Evolutionary conservation across 2,113 vertebrate species (phyloP).

Genomic region (Pardalotus punctatus): DNA sequence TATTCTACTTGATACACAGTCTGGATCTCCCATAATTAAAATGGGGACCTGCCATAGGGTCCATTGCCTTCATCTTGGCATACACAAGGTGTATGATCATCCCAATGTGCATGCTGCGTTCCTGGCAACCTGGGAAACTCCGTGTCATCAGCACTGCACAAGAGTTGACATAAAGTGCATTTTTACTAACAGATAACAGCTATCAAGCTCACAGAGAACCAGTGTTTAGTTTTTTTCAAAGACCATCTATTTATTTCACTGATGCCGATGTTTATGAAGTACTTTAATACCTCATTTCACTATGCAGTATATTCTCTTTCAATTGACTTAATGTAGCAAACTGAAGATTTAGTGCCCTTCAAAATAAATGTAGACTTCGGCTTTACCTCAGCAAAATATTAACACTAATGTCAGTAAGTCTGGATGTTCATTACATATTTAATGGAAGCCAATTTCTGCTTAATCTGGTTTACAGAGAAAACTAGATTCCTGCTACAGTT

Average conservation of each 20-base stretch:
- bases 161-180: neutral
- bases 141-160: neutral
- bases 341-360: neutral
- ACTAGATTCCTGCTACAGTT: neutral
- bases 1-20: neutral
- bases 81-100: neutral
- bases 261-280: neutral
- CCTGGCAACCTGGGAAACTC: neutral
- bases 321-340: neutral
- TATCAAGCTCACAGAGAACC: neutral
- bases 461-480: constrained; percentile 33
- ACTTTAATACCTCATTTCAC: neutral
- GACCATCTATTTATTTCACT: neutral
- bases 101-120: rapidly evolving
- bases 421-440: constrained; percentile 8
- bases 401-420: neutral
- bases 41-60: neutral
- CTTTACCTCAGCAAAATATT: constrained; percentile 15
- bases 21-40: neutral
- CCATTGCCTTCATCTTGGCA: neutral
- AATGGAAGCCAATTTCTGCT: constrained; percentile 36
- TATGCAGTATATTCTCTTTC: neutral
- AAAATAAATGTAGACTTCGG: constrained; percentile 8
- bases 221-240: neutral
- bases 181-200: neutral